Percentiles rank a stretch among this genome's conserved stretches.
These are phyloP conservation scores for Corythucha ciliata DNA, from an alignment of 2,888 invertebrate genomes.

Conservation along the genomic window DNA sequence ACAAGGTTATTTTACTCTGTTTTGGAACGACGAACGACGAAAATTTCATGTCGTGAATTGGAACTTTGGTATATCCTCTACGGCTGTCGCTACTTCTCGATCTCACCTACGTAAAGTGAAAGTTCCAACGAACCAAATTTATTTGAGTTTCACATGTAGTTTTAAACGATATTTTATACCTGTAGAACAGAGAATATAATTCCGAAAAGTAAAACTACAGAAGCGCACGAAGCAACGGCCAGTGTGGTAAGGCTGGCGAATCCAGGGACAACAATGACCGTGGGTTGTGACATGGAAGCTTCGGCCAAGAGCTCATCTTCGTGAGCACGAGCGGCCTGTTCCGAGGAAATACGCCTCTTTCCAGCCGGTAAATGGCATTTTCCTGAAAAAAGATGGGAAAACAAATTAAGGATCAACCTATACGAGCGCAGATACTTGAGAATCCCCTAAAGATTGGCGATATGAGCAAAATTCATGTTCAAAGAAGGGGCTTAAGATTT, in stretches of 20 bases:
- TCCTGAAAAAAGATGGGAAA: slow-evolving; percentile 43
- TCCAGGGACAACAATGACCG: slow-evolving; percentile 19
- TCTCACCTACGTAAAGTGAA: slow-evolving; percentile 31
- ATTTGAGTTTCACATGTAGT: background rate
- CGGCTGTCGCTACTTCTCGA: slow-evolving; percentile 23
- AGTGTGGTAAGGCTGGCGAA: slow-evolving; percentile 52
- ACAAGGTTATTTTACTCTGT: slow-evolving; percentile 19
- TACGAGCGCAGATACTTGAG: too few relatives aligned
- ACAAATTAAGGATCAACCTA: too few relatives aligned
- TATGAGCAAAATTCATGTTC: too few relatives aligned
- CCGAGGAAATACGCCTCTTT: slow-evolving; percentile 59
- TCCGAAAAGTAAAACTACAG: slow-evolving; percentile 59
- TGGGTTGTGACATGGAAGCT: slow-evolving; percentile 8
- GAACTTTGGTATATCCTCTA: slow-evolving; percentile 33
- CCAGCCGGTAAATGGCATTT: slow-evolving; percentile 66
- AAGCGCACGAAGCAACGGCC: slow-evolving; percentile 57
- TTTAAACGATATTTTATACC: slow-evolving; percentile 44
- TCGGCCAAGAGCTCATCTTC: slow-evolving; percentile 22
- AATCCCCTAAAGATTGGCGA: too few relatives aligned
- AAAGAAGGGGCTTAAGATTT: too few relatives aligned
- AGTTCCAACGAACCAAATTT: background rate
- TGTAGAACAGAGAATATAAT: slow-evolving; percentile 62
- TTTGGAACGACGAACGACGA: slow-evolving; percentile 24
- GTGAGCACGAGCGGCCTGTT: slow-evolving; percentile 40
- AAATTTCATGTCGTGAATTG: slow-evolving; percentile 31